These are phyloP conservation scores for Bubo scandiacus DNA, from an alignment of 2,113 vertebrate species.

Conservation along the genomic window DNA sequence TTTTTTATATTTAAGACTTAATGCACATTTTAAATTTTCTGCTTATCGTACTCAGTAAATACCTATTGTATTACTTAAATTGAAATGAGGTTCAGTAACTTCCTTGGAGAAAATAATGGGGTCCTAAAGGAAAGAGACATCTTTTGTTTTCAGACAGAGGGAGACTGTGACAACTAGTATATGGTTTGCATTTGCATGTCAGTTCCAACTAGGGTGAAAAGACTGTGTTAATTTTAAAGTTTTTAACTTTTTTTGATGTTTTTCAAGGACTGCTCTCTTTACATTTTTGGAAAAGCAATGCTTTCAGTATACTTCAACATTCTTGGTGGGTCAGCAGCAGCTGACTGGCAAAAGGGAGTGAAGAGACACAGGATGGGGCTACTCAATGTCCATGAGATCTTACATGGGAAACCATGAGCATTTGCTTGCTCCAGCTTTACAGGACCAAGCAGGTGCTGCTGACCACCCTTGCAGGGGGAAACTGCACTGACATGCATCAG, in stretches of 20 bases:
- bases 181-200: background rate
- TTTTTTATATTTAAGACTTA: background rate
- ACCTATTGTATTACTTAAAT: background rate
- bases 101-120: background rate
- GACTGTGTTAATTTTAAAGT: background rate
- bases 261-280: background rate
- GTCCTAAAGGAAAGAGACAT: background rate
- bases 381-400: background rate
- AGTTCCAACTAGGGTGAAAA: background rate
- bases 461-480: background rate
- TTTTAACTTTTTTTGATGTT: background rate
- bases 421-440: background rate
- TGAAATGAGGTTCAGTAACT: background rate
- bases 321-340: background rate
- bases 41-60: background rate
- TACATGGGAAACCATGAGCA: background rate
- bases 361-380: background rate
- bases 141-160: background rate
- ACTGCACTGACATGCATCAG: background rate
- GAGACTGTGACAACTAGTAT: background rate
- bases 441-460: background rate
- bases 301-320: background rate
- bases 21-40: background rate
- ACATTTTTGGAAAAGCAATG: background rate
- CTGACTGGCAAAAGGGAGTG: background rate